Conservation (phyloP, 2,797 vertebrate species). For the Botia kubotai region DNA sequence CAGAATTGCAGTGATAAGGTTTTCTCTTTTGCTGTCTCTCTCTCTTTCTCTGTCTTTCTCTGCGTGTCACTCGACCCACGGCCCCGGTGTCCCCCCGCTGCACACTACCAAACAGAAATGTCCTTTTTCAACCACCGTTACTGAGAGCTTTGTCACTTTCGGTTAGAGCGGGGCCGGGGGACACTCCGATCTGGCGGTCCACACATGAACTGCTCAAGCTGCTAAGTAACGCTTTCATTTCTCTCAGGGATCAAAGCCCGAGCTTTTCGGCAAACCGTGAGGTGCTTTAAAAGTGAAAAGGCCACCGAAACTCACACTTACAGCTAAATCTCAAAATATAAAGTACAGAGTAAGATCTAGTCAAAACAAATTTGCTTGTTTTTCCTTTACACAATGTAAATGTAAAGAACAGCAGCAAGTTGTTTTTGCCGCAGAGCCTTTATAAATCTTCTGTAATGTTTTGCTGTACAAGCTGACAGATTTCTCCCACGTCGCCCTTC, state of each 20-base stretch:
- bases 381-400: constrained; percentile 12
- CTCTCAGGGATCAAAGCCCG: constrained; percentile 40
- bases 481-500: not conserved
- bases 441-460: not conserved
- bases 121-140: constrained; percentile 53
- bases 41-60: constrained; percentile 4
- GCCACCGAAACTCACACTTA: constrained; percentile 29
- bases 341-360: not conserved
- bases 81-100: constrained; percentile 44
- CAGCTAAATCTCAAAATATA: constrained; percentile 32
- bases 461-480: not conserved
- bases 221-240: constrained; percentile 59
- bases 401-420: constrained; percentile 10
- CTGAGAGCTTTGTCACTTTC: constrained; percentile 62
- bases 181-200: constrained; percentile 29
- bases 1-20: constrained; percentile 60
- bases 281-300: constrained; percentile 37
- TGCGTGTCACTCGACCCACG: constrained; percentile 38
- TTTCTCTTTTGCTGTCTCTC: constrained; percentile 48
- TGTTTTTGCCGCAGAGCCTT: not conserved
- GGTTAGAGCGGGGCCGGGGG: constrained; percentile 56
- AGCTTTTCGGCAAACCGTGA: constrained; percentile 44
- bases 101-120: constrained; percentile 34
- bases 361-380: not conserved
- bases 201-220: constrained; percentile 49